These are phyloP conservation scores for Pluvianellus socialis DNA, from an alignment of 2,113 vertebrate genomes.

Conservation along the genomic window DNA sequence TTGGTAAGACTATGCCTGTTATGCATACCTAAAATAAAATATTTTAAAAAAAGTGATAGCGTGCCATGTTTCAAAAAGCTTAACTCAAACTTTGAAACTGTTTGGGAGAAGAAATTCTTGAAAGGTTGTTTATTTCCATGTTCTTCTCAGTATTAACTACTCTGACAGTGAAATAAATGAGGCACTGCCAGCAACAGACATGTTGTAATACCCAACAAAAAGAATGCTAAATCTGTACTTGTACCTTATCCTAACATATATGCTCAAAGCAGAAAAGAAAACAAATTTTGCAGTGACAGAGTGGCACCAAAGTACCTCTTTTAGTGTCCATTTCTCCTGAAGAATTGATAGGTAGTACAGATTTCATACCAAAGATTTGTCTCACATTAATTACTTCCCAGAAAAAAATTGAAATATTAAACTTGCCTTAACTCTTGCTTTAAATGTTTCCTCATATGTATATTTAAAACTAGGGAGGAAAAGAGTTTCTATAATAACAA, in stretches of 20 bases:
- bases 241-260: neutral
- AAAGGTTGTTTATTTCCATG: neutral
- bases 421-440: neutral
- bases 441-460: neutral
- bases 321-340: neutral
- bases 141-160: neutral
- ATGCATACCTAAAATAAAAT: neutral
- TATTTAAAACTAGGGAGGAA: neutral
- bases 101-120: neutral
- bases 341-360: neutral
- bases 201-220: neutral
- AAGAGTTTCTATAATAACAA: neutral
- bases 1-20: neutral
- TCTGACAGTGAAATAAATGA: neutral
- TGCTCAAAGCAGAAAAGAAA: neutral
- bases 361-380: neutral
- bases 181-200: neutral
- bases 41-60: neutral
- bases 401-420: neutral
- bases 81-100: neutral
- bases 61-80: neutral
- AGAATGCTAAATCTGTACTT: neutral
- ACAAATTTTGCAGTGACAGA: neutral
- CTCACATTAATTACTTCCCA: neutral
- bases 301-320: neutral